Base-by-base conservation (phyloP, 2,113 vertebrate species). In the Orientallactaga bullata region DNA sequence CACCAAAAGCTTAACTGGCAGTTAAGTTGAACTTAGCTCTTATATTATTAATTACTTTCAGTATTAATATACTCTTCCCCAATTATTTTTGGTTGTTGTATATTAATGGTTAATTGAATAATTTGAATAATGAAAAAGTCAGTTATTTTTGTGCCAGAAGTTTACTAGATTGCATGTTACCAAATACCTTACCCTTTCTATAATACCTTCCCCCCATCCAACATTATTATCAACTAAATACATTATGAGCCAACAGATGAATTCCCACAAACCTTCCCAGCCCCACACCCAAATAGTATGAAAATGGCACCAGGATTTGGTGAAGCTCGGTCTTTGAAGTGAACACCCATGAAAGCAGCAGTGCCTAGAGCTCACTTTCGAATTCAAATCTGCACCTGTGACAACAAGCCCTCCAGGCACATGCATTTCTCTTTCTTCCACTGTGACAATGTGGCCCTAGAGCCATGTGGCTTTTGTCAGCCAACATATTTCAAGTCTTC, bases 151-250 rank as follows among this genome's bases (percentile, higher is more conserved):
- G 95, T 97, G 97, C 96, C 97, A 94, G 89, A 96, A 77, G 32
- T 96, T 97, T 94, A 95, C 94, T 94, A 96, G 96, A 72, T 80
- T 93, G 94, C 96, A 96, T 97, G 97, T 93, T 95, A 96, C 96
- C 96, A 96, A 95, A 90, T 35, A 94, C 96, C 85, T 94, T 92
- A 92, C 88, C 84, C 96, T 95, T 97, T 86, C 78, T 88, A 80
- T 92, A 73, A 81, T 84, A 55, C 89, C 73, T 61, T 39, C 32
- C 35, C 35, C 58, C 89, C 35, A 2, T 47, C 96, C 86, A 83
- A 89, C 21, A 91, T 96, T 76, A 71, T 97, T 76, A 37, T 55
- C 93, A 89, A 39, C 78, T 78, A 65, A 96, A 96, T 4, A 47
- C 85, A 65, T 68, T 37, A 13, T 66, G 39, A 87, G 89, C 87